These are phyloP conservation scores for Stegastes partitus DNA, from an alignment of 2,113 vertebrate species.

Conservation along the genomic window DNA sequence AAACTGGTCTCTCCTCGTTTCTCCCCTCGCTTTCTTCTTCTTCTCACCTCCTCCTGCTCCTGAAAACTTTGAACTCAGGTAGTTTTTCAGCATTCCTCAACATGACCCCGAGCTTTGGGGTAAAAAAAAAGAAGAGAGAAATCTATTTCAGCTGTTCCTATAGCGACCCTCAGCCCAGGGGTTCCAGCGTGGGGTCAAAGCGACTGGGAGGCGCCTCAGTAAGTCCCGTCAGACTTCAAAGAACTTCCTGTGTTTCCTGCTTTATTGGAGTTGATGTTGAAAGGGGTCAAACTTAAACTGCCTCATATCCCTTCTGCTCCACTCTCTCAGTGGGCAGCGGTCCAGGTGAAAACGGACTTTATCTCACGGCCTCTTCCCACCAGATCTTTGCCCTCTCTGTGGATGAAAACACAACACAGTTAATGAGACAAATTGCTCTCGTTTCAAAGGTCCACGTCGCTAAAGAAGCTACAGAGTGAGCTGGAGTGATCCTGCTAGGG, in stretches of 20 bases:
- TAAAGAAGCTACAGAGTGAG: no score
- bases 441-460: not conserved
- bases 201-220: slow-evolving; percentile 16
- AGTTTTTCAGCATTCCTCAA: slow-evolving; percentile 73
- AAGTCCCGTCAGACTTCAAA: slow-evolving; percentile 55
- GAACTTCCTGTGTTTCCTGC: slow-evolving; percentile 21
- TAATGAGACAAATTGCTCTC: no score
- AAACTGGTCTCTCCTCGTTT: slow-evolving; percentile 17
- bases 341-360: not conserved
- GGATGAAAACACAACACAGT: no score
- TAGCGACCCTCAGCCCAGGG: slow-evolving; percentile 42
- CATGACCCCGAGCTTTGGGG: slow-evolving; percentile 64
- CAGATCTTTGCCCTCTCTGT: not conserved
- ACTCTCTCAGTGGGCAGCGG: not conserved
- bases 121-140: not conserved
- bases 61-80: slow-evolving; percentile 64
- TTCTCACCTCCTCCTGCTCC: not conserved
- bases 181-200: slow-evolving; percentile 52
- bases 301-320: slow-evolving; percentile 5
- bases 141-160: slow-evolving; percentile 65
- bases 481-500: no score
- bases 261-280: slow-evolving; percentile 48
- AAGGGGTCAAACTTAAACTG: slow-evolving; percentile 21
- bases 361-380: not conserved
- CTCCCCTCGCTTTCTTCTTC: not conserved